Evolutionary conservation across 2,888 invertebrate genomes (phyloP).

Genomic region (Tethea ocularis): DNA sequence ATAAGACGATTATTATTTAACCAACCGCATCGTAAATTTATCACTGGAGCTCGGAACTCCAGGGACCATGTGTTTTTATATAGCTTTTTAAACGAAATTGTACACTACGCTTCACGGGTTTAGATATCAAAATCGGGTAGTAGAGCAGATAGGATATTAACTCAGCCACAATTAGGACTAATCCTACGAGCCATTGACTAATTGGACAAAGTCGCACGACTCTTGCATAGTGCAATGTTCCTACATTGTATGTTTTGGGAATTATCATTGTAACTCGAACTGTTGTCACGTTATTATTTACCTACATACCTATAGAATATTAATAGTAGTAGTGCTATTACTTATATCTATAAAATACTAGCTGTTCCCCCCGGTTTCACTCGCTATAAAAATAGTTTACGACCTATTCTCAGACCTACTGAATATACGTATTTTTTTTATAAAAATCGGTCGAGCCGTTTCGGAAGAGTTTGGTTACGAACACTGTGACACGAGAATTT

Average conservation of each 20-base stretch:
- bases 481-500: no score
- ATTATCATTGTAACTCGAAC: background rate
- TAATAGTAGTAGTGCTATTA: no score
- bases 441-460: no score
- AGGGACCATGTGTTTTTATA: background rate
- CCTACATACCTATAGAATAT: no score
- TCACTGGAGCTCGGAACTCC: background rate
- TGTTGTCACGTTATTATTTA: background rate
- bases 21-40: background rate
- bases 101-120: fast-evolving
- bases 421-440: no score
- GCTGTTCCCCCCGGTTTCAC: no score
- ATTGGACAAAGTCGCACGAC: conserved; percentile 33
- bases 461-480: no score
- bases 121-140: conserved; percentile 17
- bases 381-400: no score
- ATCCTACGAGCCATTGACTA: conserved; percentile 37
- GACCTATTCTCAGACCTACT: no score
- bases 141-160: conserved; percentile 15
- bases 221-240: conserved; percentile 7
- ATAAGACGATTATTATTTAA: background rate
- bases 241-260: background rate
- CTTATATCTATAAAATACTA: no score
- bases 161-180: conserved; percentile 37
- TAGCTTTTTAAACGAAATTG: background rate